These are phyloP conservation scores for Peucedramus taeniatus DNA, from an alignment of 2,113 vertebrate species.

Conservation along the genomic window DNA sequence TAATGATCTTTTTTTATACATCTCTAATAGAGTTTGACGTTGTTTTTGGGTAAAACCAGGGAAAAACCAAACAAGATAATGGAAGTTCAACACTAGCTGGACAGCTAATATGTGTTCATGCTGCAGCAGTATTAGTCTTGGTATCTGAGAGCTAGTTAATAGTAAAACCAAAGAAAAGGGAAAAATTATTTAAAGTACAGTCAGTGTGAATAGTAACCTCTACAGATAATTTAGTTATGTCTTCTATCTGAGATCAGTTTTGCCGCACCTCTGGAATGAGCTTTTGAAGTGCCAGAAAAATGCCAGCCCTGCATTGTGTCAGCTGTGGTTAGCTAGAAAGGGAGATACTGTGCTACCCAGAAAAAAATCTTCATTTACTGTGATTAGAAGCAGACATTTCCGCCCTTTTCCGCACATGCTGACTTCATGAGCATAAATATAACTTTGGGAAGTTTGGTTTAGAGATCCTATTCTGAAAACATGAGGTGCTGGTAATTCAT, in stretches of 20 bases:
- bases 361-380: neutral
- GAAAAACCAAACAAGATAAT: neutral
- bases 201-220: neutral
- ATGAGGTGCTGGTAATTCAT: neutral
- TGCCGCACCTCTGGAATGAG: neutral
- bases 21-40: neutral
- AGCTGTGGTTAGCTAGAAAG: neutral
- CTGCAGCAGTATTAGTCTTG: neutral
- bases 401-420: rapidly evolving
- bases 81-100: neutral
- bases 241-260: neutral
- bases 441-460: neutral
- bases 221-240: neutral
- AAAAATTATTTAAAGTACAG: neutral
- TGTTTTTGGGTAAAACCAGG: neutral
- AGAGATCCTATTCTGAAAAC: neutral
- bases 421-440: neutral
- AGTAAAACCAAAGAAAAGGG: neutral
- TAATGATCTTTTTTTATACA: neutral
- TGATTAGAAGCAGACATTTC: neutral
- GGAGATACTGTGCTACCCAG: neutral
- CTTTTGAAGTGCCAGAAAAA: neutral
- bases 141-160: neutral
- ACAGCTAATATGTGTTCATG: rapidly evolving
- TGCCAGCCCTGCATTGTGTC: neutral